Conservation (phyloP, 2,797 vertebrate species). For the Coregonus ussuriensis region DNA sequence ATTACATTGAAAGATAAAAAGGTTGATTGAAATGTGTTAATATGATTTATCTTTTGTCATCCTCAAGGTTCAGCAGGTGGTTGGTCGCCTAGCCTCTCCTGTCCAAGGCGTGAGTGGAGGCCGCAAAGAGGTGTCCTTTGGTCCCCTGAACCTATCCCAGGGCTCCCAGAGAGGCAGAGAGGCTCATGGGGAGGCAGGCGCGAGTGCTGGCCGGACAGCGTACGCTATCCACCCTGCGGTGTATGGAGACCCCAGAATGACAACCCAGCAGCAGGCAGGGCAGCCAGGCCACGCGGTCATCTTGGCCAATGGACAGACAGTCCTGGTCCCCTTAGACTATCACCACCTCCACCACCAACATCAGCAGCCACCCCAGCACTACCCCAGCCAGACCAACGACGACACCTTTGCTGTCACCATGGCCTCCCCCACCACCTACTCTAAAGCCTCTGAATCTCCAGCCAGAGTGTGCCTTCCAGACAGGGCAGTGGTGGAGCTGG, state of each 20-base stretch:
- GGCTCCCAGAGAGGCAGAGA: conserved; percentile 76
- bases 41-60: not conserved
- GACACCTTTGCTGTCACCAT: conserved; percentile 46
- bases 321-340: conserved; percentile 78
- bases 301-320: conserved; percentile 89
- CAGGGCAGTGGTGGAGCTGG: conserved; percentile 60
- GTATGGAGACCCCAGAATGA: conserved; percentile 65
- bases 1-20: not conserved
- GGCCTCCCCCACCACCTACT: conserved; percentile 66
- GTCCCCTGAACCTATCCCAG: conserved; percentile 91
- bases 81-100: conserved; percentile 84
- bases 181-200: conserved; percentile 63
- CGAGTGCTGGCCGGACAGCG: conserved; percentile 41
- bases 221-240: conserved; percentile 54
- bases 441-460: conserved; percentile 76
- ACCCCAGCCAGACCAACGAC: conserved; percentile 66
- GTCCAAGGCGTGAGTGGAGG: conserved; percentile 69
- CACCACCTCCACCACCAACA: conserved; percentile 54
- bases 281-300: conserved; percentile 80
- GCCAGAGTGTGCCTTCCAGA: conserved; percentile 76
- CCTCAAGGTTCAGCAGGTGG: conserved; percentile 90
- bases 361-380: conserved; percentile 62
- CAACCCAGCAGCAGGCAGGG: conserved; percentile 58
- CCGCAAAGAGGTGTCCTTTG: conserved; percentile 84
- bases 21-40: not conserved